Percentiles rank a stretch among this genome's conserved stretches.
phyloP scores from a whole-genome alignment of 2,797 vertebrate species.

The Acrossocheilus fasciatus region DNA sequence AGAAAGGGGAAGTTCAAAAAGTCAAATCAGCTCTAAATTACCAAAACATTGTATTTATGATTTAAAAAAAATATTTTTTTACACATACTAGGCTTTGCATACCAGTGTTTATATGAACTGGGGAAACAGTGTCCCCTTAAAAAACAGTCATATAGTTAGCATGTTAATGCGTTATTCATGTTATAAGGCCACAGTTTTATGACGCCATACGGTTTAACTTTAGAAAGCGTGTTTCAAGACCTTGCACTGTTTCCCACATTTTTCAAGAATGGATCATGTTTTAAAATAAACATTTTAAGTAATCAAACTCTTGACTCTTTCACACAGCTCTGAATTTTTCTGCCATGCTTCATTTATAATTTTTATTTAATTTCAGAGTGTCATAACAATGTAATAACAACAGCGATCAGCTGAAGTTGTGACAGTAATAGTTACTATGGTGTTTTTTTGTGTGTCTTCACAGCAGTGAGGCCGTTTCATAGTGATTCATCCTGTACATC shows the following conservation, averaged over 20 bases:
- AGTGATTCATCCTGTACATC: conserved; percentile 34
- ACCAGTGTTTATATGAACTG: background rate
- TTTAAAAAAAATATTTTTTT: background rate
- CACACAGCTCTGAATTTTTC: background rate
- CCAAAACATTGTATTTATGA: background rate
- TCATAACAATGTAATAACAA: background rate
- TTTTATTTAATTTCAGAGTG: background rate
- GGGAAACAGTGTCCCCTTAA: background rate
- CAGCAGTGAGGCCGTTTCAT: background rate
- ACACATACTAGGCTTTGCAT: background rate
- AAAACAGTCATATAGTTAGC: background rate
- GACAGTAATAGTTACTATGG: background rate
- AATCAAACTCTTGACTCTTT: background rate
- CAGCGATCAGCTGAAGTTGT: background rate
- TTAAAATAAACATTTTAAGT: too few relatives aligned
- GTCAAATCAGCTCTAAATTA: conserved; percentile 1
- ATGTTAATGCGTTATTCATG: background rate
- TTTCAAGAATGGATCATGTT: too few relatives aligned
- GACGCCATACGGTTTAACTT: background rate
- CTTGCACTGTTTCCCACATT: too few relatives aligned
- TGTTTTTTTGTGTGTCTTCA: conserved; percentile 6
- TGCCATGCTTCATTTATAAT: background rate
- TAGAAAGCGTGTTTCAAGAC: too few relatives aligned
- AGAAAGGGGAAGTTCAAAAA: conserved; percentile 39
- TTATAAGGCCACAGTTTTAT: background rate